Evolutionary conservation across 2,888 invertebrate genomes (phyloP), one percentile per base, ranked within the genome.

Genomic region (Chalcis sispes): DNA sequence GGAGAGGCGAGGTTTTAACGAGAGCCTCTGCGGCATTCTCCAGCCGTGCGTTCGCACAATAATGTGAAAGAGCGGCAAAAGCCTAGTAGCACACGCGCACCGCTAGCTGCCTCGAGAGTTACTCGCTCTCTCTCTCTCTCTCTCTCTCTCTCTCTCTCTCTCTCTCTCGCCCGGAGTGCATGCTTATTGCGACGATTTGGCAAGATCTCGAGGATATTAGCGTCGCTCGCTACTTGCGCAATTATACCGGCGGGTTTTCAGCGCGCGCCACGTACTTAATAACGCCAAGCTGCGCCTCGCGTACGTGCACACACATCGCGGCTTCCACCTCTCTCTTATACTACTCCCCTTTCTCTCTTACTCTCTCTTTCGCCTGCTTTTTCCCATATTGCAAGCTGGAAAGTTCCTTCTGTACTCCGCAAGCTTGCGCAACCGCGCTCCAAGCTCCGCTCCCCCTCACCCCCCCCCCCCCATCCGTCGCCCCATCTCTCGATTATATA

Each of bases 101-200:
- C 18, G 59, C 8, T 32, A 32, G 32, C 5, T 3, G 32, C n/a
- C n/a, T n/a, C n/a, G n/a, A n/a, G 56, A 32, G 56, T 54, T 54
- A 54, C 52, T 27, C 27, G 15, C 15, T 54, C 27, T n/a, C n/a
- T n/a, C n/a, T n/a, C n/a, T n/a, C n/a, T n/a, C n/a, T n/a, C n/a
- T n/a, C n/a, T n/a, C n/a, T n/a, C n/a, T n/a, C n/a, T n/a, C n/a
- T n/a, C n/a, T n/a, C n/a, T n/a, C n/a, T n/a, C n/a, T n/a, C n/a
- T n/a, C n/a, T n/a, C n/a, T n/a, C n/a, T n/a, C n/a, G n/a, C n/a
- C n/a, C n/a, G n/a, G 50, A 75, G 69, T 77, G 75, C 79, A 77
- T 79, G 81, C 82, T 84, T 84, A 84, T 83, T 83, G 84, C 83
- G 81, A 83, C 84, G 79, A 84, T 84, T 83, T 84, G 81, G 82